Percentiles rank a stretch among this genome's conserved stretches.
Conservation (phyloP, 1,140 invertebrate genomes). For the Drosophila tsacasi region DNA sequence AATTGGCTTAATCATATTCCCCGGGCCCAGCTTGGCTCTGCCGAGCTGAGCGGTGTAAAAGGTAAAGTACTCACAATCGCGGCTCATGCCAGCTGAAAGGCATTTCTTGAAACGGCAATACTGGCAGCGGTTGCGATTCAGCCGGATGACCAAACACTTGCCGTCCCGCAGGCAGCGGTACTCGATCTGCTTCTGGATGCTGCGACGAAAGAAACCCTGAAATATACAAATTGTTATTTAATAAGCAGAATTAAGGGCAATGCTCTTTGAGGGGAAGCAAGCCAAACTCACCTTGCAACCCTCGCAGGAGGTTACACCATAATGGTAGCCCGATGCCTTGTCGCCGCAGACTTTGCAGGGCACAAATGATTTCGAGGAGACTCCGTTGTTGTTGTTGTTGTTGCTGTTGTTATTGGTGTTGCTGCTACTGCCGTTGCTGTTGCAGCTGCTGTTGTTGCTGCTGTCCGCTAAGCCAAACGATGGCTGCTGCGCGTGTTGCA, state of each 20-base stretch:
- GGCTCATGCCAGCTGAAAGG: slow-evolving; percentile 98
- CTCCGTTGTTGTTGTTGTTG: slow-evolving; percentile 87
- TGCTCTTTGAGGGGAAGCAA: neutral
- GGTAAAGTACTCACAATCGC: slow-evolving; percentile 91
- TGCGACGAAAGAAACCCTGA: slow-evolving; percentile 93
- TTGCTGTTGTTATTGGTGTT: slow-evolving; percentile 86
- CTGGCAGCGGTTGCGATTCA: slow-evolving; percentile 98
- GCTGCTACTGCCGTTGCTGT: slow-evolving; percentile 47
- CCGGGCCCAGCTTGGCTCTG: neutral
- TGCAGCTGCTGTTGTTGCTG: slow-evolving; percentile 86
- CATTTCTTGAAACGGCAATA: slow-evolving; percentile 99
- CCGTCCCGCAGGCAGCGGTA: slow-evolving; percentile 98
- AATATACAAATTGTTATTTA: slow-evolving; percentile 50
- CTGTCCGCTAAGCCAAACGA: slow-evolving; percentile 92
- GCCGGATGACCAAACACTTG: slow-evolving; percentile 97
- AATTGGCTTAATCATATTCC: slow-evolving; percentile 42
- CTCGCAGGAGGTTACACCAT: slow-evolving; percentile 99
- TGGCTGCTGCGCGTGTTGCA: slow-evolving; percentile 87
- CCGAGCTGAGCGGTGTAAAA: slow-evolving; percentile 3
- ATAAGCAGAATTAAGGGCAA: neutral
- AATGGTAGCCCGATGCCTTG: slow-evolving; percentile 99
- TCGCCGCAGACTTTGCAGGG: slow-evolving; percentile 99
- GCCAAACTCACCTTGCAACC: slow-evolving; percentile 97
- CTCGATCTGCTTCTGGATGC: slow-evolving; percentile 99
- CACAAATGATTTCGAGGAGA: slow-evolving; percentile 91